Conservation (phyloP, 2,797 vertebrate genomes). For the Rousettus madagascariensis region DNA sequence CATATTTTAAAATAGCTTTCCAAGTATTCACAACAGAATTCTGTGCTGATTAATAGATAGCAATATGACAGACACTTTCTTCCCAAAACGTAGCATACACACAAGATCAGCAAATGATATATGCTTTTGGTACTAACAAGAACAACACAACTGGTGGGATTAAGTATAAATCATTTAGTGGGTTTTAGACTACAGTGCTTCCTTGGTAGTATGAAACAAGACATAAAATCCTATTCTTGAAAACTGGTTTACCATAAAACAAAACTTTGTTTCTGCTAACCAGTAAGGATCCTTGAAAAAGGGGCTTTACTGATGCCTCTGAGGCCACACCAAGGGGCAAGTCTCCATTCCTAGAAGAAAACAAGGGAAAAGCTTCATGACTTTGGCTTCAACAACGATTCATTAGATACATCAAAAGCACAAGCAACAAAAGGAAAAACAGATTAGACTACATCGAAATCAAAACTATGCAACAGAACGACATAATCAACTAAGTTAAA, state of each 20-base stretch:
- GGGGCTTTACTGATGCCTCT: not conserved
- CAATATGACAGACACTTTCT: not conserved
- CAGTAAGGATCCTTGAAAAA: not conserved
- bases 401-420: not conserved
- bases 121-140: not conserved
- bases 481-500: not conserved
- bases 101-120: not conserved
- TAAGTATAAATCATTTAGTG: not conserved
- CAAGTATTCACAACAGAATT: constrained; percentile 12
- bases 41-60: not conserved
- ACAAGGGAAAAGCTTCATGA: not conserved
- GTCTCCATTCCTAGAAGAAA: not conserved
- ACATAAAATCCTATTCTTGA: not conserved
- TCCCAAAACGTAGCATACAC: not conserved
- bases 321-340: not conserved
- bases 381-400: not conserved
- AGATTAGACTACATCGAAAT: not conserved
- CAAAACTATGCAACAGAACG: not conserved
- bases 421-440: not conserved
- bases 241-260: not conserved
- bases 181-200: not conserved
- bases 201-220: not conserved
- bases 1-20: constrained; percentile 1
- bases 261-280: constrained; percentile 15
- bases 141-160: not conserved